Base-by-base conservation (phyloP, 2,888 invertebrate species). In the Agriopis aurantiaria region DNA sequence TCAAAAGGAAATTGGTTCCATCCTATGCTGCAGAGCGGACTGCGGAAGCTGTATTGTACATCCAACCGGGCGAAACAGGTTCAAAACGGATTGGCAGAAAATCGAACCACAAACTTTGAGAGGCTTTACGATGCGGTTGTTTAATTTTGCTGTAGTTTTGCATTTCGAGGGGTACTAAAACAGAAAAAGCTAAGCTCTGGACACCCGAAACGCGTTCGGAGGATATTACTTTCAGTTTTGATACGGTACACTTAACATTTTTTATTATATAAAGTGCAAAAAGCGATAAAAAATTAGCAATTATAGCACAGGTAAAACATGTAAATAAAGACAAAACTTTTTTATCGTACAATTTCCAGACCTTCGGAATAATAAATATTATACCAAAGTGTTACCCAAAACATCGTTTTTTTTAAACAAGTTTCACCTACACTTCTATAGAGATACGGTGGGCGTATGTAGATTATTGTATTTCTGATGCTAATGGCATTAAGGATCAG, bases 51-150 rank as follows among this genome's bases (percentile, higher is more conserved):
- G 23, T 68, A 63, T 63, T 69, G 67, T 68, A 51, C 23, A 41
- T 58, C 46, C 49, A 45, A 64, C 63, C 62, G 59, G 61, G 23
- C 61, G 56, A 65, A 69, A 70, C 60, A 55, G 62, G 68, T 69
- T 62, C 58, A 53, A 65, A 66, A 69, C 65, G 46, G 59, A 65
- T 71, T 65, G 62, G 62, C 48, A 70, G 62, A 70, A 70, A 66
- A 70, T 66, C 65, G 62, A 58, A 70, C 60, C 17, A 49, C 61
- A 62, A 62, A 65, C 65, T 66, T 66, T 66, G 51, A 9, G 40
- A 48, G 52, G 43, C 41, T 57, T 53, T 48, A 52, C 40, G 56
- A 23, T 46, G 40, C 48, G 59, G 53, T 59, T 46, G 68, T 48
- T 58, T 67, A 65, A 65, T 77, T 70, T 65, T 56, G 23, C 23